Percentiles rank a stretch among this genome's conserved stretches.
Evolutionary conservation across 2,797 vertebrate species (phyloP).

Genomic region (Paedocypris micromegethes): DNA sequence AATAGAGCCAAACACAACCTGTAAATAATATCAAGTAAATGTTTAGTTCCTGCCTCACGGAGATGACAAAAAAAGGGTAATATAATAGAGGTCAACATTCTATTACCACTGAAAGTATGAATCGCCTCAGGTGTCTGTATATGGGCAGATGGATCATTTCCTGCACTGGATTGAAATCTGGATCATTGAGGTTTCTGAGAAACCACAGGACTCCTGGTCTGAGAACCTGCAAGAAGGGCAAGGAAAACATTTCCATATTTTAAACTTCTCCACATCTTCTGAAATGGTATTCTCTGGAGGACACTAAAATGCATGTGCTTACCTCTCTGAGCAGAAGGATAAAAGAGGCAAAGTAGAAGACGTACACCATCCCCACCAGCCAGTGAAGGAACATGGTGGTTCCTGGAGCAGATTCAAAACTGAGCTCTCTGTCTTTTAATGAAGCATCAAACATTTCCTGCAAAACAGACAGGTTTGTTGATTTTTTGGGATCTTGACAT

Average conservation of each 20-base stretch:
- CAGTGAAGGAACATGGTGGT: conserved; percentile 98
- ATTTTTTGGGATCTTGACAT: no score
- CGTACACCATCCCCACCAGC: conserved; percentile 96
- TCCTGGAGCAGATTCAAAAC: conserved; percentile 89
- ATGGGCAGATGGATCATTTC: conserved; percentile 98
- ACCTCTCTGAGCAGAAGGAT: conserved; percentile 93
- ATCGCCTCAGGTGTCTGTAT: conserved; percentile 90
- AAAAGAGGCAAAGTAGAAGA: conserved; percentile 97
- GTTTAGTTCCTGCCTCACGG: background rate
- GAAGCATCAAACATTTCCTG: conserved; percentile 98
- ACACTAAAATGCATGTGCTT: conserved; percentile 19
- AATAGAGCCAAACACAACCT: conserved; percentile 96
- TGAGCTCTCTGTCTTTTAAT: conserved; percentile 86
- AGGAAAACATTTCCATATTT: background rate
- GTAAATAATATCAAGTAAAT: conserved; percentile 27
- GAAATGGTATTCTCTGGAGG: background rate
- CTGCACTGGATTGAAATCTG: conserved; percentile 95
- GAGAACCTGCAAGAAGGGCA: conserved; percentile 73
- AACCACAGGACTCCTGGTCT: conserved; percentile 96
- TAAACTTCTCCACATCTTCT: background rate
- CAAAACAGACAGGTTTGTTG: conserved; percentile 27
- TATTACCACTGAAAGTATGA: conserved; percentile 93
- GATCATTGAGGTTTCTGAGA: conserved; percentile 94
- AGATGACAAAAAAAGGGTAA: background rate
- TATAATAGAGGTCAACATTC: background rate